These are phyloP conservation scores for Sebastes matsubarae DNA, from an alignment of 2,797 vertebrate genomes.

Conservation along the genomic window DNA sequence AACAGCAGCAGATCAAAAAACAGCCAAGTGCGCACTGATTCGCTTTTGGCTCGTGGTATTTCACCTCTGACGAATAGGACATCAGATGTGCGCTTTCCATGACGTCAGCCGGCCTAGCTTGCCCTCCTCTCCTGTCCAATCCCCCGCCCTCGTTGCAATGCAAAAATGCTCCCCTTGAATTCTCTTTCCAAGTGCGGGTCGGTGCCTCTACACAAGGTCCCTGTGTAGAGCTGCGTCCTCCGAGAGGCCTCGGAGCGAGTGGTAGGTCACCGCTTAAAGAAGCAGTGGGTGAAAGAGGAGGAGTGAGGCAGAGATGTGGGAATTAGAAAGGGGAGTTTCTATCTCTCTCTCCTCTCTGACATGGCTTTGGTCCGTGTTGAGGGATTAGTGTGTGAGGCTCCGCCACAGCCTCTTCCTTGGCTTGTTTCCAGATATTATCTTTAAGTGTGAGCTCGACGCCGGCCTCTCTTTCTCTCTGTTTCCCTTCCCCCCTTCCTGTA, in stretches of 20 bases:
- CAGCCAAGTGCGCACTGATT: constrained; percentile 31
- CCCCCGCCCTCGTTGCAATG: constrained; percentile 19
- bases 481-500: constrained; percentile 45
- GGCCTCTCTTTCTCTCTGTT: constrained; percentile 32
- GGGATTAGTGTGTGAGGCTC: constrained; percentile 61
- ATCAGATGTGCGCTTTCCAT: constrained; percentile 59
- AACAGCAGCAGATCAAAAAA: constrained; percentile 58
- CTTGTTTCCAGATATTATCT: constrained; percentile 75
- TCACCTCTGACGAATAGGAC: constrained; percentile 63
- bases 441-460: constrained; percentile 55
- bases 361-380: constrained; percentile 51
- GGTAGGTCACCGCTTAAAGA: constrained; percentile 49
- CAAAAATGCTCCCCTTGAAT: constrained; percentile 44
- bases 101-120: constrained; percentile 56
- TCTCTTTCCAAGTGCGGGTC: constrained; percentile 33
- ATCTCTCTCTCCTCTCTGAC: constrained; percentile 51
- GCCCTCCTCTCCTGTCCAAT: constrained; percentile 32
- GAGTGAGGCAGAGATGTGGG: constrained; percentile 11
- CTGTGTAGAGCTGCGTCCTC: constrained; percentile 32
- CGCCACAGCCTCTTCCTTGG: constrained; percentile 53
- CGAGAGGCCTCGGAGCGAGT: constrained; percentile 19
- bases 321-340: constrained; percentile 42
- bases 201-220: constrained; percentile 37
- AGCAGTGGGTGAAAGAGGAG: constrained; percentile 27
- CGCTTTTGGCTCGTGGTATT: constrained; percentile 45